phyloP scores from a whole-genome alignment of 2,888 invertebrate species.

The Caenorhabditis sp. region DNA sequence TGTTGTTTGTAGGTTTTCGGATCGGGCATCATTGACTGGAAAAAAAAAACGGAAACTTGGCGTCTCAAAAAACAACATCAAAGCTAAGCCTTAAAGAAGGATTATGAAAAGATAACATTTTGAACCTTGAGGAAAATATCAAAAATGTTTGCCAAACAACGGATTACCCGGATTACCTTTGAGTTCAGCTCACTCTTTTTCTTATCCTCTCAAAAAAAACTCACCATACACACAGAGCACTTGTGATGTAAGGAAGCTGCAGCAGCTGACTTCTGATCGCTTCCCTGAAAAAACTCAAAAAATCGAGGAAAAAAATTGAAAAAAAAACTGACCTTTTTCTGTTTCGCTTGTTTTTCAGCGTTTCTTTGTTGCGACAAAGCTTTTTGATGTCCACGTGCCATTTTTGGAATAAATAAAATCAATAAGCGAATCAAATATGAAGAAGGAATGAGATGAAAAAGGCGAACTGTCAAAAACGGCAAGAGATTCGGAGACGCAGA shows the following conservation, averaged over 20 bases:
- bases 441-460: not conserved
- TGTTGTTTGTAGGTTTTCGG: slow-evolving; percentile 99
- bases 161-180: too few relatives aligned
- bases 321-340: slow-evolving; percentile 18
- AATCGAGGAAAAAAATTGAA: slow-evolving; percentile 55
- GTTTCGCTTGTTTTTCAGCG: slow-evolving; percentile 36
- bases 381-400: slow-evolving; percentile 99
- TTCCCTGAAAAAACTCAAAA: slow-evolving; percentile 76
- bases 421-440: not conserved
- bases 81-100: too few relatives aligned
- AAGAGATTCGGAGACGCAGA: not conserved
- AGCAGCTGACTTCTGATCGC: slow-evolving; percentile 92
- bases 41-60: not conserved
- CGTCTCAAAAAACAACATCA: too few relatives aligned
- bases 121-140: too few relatives aligned
- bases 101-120: too few relatives aligned
- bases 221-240: slow-evolving; percentile 81
- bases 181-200: too few relatives aligned
- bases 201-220: not conserved
- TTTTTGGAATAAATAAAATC: slow-evolving; percentile 72
- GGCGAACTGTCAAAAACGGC: not conserved
- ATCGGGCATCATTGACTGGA: slow-evolving; percentile 89
- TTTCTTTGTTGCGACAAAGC: slow-evolving; percentile 83
- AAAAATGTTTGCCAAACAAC: too few relatives aligned
- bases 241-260: slow-evolving; percentile 89